These are phyloP conservation scores for Trididemnum nubilum DNA, from an alignment of 23 tunicate species.

Conservation along the genomic window DNA sequence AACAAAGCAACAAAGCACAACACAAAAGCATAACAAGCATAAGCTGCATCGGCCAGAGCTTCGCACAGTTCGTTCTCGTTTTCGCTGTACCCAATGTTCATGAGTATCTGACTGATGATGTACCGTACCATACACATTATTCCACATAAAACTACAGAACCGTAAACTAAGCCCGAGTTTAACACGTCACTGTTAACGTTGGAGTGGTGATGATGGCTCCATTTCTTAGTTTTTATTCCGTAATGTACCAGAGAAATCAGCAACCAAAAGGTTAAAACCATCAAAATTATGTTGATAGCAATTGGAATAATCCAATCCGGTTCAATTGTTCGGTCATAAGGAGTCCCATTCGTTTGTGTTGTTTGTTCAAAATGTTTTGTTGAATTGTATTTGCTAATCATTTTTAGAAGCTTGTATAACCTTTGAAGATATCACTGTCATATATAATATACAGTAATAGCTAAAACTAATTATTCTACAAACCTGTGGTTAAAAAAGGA, in stretches of 20 bases:
- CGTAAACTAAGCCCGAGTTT: constrained; percentile 33
- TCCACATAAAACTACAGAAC: constrained; percentile 40
- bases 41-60: constrained; percentile 30
- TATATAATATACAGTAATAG: too few species aligned
- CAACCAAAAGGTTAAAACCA: constrained; percentile 29
- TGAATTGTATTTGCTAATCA: too few species aligned
- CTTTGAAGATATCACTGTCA: too few species aligned
- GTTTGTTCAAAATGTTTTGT: too few species aligned
- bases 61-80: constrained; percentile 35
- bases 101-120: constrained; percentile 2
- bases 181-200: background rate
- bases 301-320: constrained; percentile 49
- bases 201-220: background rate
- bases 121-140: constrained; percentile 26
- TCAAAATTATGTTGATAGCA: constrained; percentile 8
- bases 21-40: constrained; percentile 33
- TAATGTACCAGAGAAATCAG: constrained; percentile 23
- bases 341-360: too few species aligned
- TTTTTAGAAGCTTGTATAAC: too few species aligned
- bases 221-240: constrained; percentile 50
- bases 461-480: too few species aligned
- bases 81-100: constrained; percentile 26
- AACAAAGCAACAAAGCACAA: constrained; percentile 33
- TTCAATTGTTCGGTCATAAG: too few species aligned
- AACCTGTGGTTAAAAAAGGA: too few species aligned